Percentiles rank a stretch among this genome's conserved stretches.
Conservation (phyloP, 2,113 vertebrate species). For the Phyllostomus discolor region DNA sequence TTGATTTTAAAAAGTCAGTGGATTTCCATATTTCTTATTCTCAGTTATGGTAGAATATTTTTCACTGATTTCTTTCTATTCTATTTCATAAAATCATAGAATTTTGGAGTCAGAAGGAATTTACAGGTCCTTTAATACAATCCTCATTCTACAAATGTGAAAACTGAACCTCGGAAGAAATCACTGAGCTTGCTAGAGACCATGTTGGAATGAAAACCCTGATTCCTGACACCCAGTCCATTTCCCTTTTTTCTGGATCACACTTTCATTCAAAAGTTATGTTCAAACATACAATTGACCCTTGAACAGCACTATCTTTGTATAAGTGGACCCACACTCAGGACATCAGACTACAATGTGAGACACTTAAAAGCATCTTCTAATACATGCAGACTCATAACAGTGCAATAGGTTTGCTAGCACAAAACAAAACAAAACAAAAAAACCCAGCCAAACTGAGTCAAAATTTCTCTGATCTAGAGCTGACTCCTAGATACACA, state of each 20-base stretch:
- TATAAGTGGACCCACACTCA: not conserved
- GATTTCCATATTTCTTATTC: conserved; percentile 14
- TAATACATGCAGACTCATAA: not conserved
- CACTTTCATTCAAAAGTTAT: conserved; percentile 21
- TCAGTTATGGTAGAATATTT: conserved; percentile 7
- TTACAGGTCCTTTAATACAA: not conserved
- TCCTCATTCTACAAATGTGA: not conserved
- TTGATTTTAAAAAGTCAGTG: conserved; percentile 2
- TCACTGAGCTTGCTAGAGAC: not conserved
- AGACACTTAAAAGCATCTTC: not conserved
- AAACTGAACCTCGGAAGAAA: conserved; percentile 1
- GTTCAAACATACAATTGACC: not conserved
- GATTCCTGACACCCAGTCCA: not conserved
- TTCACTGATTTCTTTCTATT: not conserved
- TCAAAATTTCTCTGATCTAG: not conserved
- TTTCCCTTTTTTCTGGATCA: not conserved
- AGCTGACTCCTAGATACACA: not conserved
- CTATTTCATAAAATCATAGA: not conserved
- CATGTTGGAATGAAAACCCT: conserved; percentile 10
- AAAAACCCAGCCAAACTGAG: not conserved
- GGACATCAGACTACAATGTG: not conserved
- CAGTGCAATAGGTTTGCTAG: not conserved
- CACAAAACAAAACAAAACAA: not conserved
- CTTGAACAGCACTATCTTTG: not conserved
- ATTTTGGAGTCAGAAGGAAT: conserved; percentile 25